A percentile compares a stretch with the other conserved stretches of the same genome.
phyloP scores from a whole-genome alignment of 2,888 invertebrate genomes.

The Drosophila atripex region DNA sequence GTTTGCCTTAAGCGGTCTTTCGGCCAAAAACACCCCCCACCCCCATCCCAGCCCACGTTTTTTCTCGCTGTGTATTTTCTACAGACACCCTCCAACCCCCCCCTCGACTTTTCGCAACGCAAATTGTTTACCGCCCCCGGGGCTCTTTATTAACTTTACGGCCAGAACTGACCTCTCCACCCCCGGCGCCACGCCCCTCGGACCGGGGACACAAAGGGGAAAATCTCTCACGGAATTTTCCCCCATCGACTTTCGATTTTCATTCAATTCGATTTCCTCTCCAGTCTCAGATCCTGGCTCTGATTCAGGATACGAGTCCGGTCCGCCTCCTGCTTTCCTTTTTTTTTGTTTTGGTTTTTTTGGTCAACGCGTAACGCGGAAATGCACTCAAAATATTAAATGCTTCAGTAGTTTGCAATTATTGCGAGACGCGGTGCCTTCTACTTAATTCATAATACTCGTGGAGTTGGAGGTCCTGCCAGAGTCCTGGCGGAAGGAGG shows the following conservation, averaged over 20 bases:
- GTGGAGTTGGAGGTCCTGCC: slow-evolving; percentile 8
- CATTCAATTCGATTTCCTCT: slow-evolving; percentile 44
- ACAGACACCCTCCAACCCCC: not conserved
- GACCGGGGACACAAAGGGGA: not conserved
- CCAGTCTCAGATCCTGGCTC: slow-evolving; percentile 4
- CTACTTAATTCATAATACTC: slow-evolving; percentile 73
- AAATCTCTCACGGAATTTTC: slow-evolving; percentile 8
- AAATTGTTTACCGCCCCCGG: slow-evolving; percentile 74
- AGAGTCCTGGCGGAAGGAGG: slow-evolving; percentile 2
- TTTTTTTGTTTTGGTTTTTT: slow-evolving; percentile 13
- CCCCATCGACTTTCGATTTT: slow-evolving; percentile 55
- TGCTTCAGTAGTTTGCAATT: slow-evolving; percentile 78
- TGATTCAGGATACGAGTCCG: slow-evolving; percentile 23
- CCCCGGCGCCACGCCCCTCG: not conserved
- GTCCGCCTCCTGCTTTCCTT: slow-evolving; percentile 1
- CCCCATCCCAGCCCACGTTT: not conserved
- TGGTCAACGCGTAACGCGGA: slow-evolving; percentile 64
- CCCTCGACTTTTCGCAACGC: slow-evolving; percentile 48
- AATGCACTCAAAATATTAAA: slow-evolving; percentile 82
- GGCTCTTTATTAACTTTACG: slow-evolving; percentile 75
- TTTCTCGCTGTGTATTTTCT: slow-evolving; percentile 2
- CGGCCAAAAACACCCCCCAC: not conserved
- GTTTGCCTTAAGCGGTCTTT: slow-evolving; percentile 49
- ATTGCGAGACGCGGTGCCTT: slow-evolving; percentile 57
- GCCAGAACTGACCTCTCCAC: slow-evolving; percentile 49